Conservation (phyloP, 2,797 vertebrate species). For the Urophycis tenuis region DNA sequence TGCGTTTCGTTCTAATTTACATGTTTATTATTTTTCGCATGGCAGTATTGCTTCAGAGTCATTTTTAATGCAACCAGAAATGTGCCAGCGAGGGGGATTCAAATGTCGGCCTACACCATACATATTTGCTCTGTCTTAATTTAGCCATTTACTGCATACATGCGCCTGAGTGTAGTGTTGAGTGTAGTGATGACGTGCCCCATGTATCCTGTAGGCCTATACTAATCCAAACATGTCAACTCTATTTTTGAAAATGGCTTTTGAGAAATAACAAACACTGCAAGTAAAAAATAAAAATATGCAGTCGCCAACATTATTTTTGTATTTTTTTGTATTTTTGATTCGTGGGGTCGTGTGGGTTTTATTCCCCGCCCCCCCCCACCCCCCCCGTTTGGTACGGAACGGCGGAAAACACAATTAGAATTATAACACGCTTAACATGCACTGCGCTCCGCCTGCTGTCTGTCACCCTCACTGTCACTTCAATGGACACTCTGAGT, state of each 20-base stretch:
- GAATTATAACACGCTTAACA: neutral
- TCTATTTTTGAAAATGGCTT: slow-evolving; percentile 48
- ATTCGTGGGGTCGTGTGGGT: neutral
- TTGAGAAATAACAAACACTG: slow-evolving; percentile 49
- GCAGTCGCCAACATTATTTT: slow-evolving; percentile 21
- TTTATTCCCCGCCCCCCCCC: neutral
- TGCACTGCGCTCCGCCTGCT: neutral
- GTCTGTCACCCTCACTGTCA: neutral
- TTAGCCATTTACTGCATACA: slow-evolving; percentile 14
- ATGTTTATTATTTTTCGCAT: slow-evolving; percentile 29
- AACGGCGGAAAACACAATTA: slow-evolving; percentile 11
- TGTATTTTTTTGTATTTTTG: slow-evolving; percentile 8
- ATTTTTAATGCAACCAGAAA: slow-evolving; percentile 16
- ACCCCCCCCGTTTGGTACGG: too few relatives aligned
- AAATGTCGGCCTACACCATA: slow-evolving; percentile 37
- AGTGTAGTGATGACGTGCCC: slow-evolving; percentile 32
- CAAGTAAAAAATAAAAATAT: slow-evolving; percentile 27
- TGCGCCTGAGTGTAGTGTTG: slow-evolving; percentile 50
- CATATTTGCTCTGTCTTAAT: slow-evolving; percentile 23
- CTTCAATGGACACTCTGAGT: neutral
- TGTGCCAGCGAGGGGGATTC: slow-evolving; percentile 24
- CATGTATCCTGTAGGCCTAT: slow-evolving; percentile 38
- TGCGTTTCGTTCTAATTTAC: slow-evolving; percentile 15
- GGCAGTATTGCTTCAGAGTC: slow-evolving; percentile 32
- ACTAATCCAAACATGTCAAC: slow-evolving; percentile 62